Evolutionary conservation across 2,888 invertebrate species (phyloP), one percentile per base, ranked within the genome.

Genomic region (Perithous albicinctus): DNA sequence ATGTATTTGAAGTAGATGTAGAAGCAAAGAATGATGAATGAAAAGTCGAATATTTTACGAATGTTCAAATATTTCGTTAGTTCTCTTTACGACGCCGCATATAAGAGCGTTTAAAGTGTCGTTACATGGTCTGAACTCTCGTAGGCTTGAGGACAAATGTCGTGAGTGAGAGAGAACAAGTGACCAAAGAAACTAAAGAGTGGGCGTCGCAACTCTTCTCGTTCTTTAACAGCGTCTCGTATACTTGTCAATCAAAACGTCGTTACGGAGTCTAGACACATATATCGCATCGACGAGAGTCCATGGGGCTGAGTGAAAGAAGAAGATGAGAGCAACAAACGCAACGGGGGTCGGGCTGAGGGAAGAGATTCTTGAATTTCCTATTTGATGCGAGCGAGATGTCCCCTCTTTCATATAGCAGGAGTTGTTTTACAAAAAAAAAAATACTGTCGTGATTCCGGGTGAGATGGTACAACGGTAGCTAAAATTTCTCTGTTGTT

Each of bases 241-340:
- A 88, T 88, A 87, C 85, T 87, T 88, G 89, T 89, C 89, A 87
- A 87, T 87, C 85, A 87, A 88, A 88, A 86, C 84, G 85, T 87
- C 87, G 86, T 88, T 88, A 88, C 85, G 79, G 80, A 81, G 88
- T 89, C 88, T 87, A 87, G 88, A 88, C 87, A 67, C 85, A 84
- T 86, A 87, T 87, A 86, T 87, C 85, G 83, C 81, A 75, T 78
- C 79, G 74, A 69, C 70, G 69, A 63, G 70, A 66, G 70, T 54
- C 66, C 64, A 12, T 51, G 70, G 59, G 18, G 32, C 12, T 26
- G 43, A 41, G 43, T 43, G 43, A 41, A 56, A 56, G 41, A 56
- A 41, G 29, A 20, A 56, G 38, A 43, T 12, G 59, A 59, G 32
- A 54, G 35, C 12, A 54, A 10, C 54, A 54, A 54, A 26, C 54